phyloP scores from a whole-genome alignment of 2,888 invertebrate genomes.

The Ctena decussata region DNA sequence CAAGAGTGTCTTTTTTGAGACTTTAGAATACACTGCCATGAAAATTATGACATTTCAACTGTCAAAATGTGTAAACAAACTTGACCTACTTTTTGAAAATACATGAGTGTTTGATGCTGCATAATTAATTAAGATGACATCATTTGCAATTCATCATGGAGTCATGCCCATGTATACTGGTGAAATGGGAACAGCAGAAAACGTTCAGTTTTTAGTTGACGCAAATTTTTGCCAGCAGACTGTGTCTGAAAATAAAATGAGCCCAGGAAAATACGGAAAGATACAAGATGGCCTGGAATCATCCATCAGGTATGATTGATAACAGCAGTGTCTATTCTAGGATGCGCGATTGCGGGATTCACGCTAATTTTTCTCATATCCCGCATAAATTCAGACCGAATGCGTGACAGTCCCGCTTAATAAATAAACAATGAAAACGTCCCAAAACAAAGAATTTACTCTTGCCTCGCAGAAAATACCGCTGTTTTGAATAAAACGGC shows the following conservation, averaged over 20 bases:
- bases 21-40: neutral
- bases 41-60: neutral
- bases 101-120: neutral
- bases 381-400: too few species aligned
- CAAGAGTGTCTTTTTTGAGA: neutral
- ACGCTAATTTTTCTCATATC: too few species aligned
- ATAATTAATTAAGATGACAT: slow-evolving; percentile 13
- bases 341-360: too few species aligned
- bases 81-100: slow-evolving; percentile 1
- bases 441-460: too few species aligned
- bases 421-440: too few species aligned
- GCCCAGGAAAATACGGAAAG: slow-evolving; percentile 56
- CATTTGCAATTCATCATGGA: slow-evolving; percentile 4
- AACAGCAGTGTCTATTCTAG: too few species aligned
- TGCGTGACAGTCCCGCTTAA: too few species aligned
- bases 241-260: neutral
- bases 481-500: too few species aligned
- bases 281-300: slow-evolving; percentile 77
- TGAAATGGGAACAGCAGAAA: neutral
- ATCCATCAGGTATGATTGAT: slow-evolving; percentile 73
- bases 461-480: too few species aligned
- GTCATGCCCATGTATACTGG: neutral
- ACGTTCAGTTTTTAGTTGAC: neutral
- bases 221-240: too few species aligned
- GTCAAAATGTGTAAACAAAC: slow-evolving; percentile 78